Conservation (phyloP, 2,797 vertebrate genomes). For the Clarias fuscus region DNA sequence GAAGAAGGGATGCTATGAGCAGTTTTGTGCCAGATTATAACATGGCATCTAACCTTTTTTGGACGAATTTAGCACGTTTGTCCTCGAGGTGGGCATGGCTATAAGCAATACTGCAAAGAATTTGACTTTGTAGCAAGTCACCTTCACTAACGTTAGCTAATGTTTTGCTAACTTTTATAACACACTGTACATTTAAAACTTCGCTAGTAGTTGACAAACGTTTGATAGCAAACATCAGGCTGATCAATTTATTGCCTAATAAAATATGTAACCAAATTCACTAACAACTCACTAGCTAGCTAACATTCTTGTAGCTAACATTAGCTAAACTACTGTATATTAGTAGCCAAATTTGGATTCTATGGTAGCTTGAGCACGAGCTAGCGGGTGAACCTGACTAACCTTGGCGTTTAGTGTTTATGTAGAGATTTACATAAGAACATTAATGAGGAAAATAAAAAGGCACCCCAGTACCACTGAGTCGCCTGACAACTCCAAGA, state of each 20-base stretch:
- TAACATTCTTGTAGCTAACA: neutral
- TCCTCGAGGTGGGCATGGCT: no score
- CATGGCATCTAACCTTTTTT: no score
- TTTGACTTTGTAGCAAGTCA: neutral
- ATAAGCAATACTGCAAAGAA: neutral
- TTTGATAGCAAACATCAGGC: neutral
- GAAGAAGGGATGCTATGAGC: no score
- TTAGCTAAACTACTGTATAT: neutral
- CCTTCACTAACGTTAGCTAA: neutral
- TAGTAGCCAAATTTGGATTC: neutral
- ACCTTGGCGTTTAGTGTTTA: neutral
- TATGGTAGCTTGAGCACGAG: neutral
- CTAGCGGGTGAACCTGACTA: neutral
- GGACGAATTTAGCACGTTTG: no score
- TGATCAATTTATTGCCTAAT: neutral
- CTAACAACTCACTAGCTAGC: neutral
- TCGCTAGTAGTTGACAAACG: neutral
- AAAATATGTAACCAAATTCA: neutral
- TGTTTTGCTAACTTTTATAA: neutral
- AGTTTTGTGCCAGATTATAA: no score
- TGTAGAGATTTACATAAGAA: neutral
- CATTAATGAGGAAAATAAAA: neutral
- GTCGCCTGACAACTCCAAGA: neutral
- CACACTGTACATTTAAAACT: neutral
- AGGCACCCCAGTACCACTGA: neutral